A percentile compares a stretch with the other conserved stretches of the same genome.
phyloP scores from a whole-genome alignment of 2,797 vertebrate genomes.

The Chaetodon trifasciatus region DNA sequence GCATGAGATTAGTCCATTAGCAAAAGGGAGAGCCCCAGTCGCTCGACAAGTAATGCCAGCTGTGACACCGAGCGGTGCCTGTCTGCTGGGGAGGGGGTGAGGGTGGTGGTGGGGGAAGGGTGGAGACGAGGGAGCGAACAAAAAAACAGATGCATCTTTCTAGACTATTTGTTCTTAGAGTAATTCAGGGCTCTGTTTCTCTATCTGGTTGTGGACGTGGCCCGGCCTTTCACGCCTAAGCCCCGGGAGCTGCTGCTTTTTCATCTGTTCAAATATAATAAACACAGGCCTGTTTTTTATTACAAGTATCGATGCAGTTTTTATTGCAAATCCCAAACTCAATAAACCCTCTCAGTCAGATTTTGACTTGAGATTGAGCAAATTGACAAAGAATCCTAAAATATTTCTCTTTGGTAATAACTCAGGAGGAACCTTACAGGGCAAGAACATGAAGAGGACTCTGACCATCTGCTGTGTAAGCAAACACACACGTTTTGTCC shows the following conservation, averaged over 20 bases:
- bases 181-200: conserved; percentile 49
- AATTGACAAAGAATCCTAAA: conserved; percentile 15
- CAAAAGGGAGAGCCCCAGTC: conserved; percentile 77
- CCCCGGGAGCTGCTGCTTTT: conserved; percentile 32
- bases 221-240: conserved; percentile 21
- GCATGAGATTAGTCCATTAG: conserved; percentile 80
- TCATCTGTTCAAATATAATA: conserved; percentile 59
- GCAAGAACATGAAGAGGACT: conserved; percentile 7
- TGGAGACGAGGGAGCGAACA: conserved; percentile 73
- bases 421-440: neutral
- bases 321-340: conserved; percentile 61
- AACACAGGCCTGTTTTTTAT: conserved; percentile 47
- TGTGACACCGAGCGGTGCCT: conserved; percentile 79
- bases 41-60: conserved; percentile 83
- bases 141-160: conserved; percentile 82
- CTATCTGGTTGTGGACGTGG: conserved; percentile 26
- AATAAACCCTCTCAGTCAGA: conserved; percentile 33
- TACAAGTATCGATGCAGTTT: conserved; percentile 49
- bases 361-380: conserved; percentile 17
- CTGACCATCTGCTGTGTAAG: conserved; percentile 56
- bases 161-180: conserved; percentile 70
- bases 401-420: neutral
- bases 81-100: conserved; percentile 58
- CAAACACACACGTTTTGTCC: conserved; percentile 63
- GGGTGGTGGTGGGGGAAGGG: conserved; percentile 66